Evolutionary conservation across 2,888 invertebrate species (phyloP).

Genomic region (Ophraella communa): DNA sequence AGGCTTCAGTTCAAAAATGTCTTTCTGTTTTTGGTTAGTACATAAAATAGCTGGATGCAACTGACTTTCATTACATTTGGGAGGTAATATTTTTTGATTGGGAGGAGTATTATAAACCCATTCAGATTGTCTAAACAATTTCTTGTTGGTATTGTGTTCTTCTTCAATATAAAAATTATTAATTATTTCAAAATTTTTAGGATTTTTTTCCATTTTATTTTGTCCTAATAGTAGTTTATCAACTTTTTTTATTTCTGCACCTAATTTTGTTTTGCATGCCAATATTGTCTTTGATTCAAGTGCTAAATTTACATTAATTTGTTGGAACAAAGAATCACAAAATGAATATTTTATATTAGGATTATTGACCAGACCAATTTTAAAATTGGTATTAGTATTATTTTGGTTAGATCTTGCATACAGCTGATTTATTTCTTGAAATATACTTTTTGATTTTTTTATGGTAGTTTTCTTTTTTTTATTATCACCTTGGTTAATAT

Average conservation of each 20-base stretch:
- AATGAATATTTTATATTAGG: conserved; percentile 8
- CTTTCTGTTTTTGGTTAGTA: conserved; percentile 31
- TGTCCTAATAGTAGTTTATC: conserved; percentile 39
- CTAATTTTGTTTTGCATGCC: conserved; percentile 24
- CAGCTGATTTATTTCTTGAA: conserved; percentile 39
- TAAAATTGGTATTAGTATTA: neutral
- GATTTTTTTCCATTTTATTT: neutral
- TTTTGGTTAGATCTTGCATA: conserved; percentile 23
- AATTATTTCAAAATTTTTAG: neutral
- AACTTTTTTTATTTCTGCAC: conserved; percentile 30
- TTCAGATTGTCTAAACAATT: conserved; percentile 30
- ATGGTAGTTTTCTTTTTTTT: neutral
- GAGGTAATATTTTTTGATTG: conserved; percentile 32
- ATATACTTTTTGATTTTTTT: conserved; percentile 41
- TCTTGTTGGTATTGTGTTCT: conserved; percentile 3
- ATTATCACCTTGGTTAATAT: neutral
- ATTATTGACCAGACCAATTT: neutral
- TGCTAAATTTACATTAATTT: conserved; percentile 7
- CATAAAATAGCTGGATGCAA: conserved; percentile 39
- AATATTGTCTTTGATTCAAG: conserved; percentile 15
- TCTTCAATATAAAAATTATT: conserved; percentile 6
- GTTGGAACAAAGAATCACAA: conserved; percentile 18
- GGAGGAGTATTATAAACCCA: conserved; percentile 44
- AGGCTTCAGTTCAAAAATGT: conserved; percentile 37
- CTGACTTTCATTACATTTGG: conserved; percentile 29